Evolutionary conservation across 2,888 invertebrate species (phyloP), one percentile per base, ranked within the genome.

Genomic region (Nomada ferruginata): DNA sequence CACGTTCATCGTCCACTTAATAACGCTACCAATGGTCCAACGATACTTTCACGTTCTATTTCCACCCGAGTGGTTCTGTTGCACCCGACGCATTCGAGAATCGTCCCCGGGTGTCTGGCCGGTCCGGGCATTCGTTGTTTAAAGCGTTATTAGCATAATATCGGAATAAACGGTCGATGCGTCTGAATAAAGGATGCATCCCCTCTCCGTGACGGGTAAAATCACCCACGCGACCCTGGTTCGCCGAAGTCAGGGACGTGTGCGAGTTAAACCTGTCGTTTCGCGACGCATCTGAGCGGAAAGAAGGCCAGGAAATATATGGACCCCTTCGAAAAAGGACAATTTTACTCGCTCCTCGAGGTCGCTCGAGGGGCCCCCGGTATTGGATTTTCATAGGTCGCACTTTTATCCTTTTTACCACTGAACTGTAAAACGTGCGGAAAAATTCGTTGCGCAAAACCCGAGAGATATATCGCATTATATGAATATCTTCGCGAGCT

Each of bases 211-310:
- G 11, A 1, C 60, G 50, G 71, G 50, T 71, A 57, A 57, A 61
- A 20, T 71, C 71, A 71, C 71, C 71, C 61, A 71, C 71, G 71
- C 61, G 71, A 71, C 61, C 36, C 50, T 50, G 50, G 50, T 61
- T 61, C 71, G 1, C 15, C 60, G 7, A 23, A 69, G 13, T 13
- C n/a, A 44, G 26, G n/a, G 26, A n/a, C 66, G 36, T 36, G 9
- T 1, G 68, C 68, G 23, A 23, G 68, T 42, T 42, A 55, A 68
- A 68, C 23, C 23, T 18, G 55, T 57, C 42, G 44, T 57, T 53
- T 69, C 26, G 42, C 70, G 36, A 23, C 3, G 11, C 50, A 52
- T 36, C 47, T 29, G 50, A 66, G 20, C 20, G 50, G 65, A 65
- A 66, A 36, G 36, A 36, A 36, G 36, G 36, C 7, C 15, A 42